Evolutionary conservation across 1,140 invertebrate genomes (phyloP).

Genomic region (Ooceraea biroi): DNA sequence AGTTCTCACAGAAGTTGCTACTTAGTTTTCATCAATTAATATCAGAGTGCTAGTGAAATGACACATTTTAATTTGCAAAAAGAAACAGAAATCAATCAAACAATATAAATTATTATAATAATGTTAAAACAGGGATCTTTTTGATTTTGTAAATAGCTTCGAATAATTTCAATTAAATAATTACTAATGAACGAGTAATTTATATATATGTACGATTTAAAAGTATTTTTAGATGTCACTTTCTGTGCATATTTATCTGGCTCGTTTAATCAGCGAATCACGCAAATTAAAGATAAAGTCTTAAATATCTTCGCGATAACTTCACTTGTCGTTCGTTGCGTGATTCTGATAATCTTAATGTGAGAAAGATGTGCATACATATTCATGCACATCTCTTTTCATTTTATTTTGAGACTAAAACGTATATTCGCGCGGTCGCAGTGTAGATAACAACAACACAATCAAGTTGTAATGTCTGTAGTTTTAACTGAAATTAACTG

Average conservation of each 20-base stretch:
- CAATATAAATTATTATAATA: too few relatives aligned
- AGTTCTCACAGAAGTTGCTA: background rate
- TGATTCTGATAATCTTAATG: constrained; percentile 2
- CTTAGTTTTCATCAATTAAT: background rate
- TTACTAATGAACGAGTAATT: too few relatives aligned
- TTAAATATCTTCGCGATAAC: constrained; percentile 41
- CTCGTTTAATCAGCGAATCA: constrained; percentile 24
- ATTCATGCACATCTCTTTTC: constrained; percentile 7
- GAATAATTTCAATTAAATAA: too few relatives aligned
- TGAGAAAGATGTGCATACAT: background rate
- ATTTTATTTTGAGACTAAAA: constrained; percentile 20
- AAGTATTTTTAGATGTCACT: constrained; percentile 25
- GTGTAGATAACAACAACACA: background rate
- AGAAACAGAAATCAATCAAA: too few relatives aligned
- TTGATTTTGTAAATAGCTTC: background rate
- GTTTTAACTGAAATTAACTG: background rate
- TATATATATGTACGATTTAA: constrained; percentile 33
- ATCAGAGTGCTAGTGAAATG: background rate
- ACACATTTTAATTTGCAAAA: background rate
- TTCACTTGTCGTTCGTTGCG: background rate
- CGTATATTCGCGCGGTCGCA: background rate
- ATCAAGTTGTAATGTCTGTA: background rate
- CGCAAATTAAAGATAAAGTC: constrained; percentile 33
- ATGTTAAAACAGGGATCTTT: too few relatives aligned
- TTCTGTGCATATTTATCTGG: constrained; percentile 37